These are phyloP conservation scores for Perdita meconis DNA, from an alignment of 2,888 invertebrate genomes.

Conservation along the genomic window DNA sequence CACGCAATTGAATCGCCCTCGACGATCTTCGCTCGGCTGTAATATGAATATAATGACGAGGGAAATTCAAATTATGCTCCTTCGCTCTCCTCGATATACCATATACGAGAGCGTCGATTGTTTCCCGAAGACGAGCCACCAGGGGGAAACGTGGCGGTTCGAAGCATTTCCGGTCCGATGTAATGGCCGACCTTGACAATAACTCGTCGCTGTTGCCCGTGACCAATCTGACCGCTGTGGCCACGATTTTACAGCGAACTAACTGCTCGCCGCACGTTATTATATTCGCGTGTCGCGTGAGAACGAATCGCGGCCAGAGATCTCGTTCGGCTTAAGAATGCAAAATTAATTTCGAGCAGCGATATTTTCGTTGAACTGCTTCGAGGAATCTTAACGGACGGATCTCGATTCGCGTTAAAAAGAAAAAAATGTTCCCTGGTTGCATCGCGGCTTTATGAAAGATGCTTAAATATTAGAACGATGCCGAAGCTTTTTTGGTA, in stretches of 20 bases:
- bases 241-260: constrained; percentile 7
- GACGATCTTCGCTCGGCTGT: not conserved
- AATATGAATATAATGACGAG: constrained; percentile 34
- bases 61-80: constrained; percentile 32
- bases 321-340: not conserved
- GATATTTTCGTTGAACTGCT: not conserved
- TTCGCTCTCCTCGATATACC: constrained; percentile 29
- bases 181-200: constrained; percentile 60
- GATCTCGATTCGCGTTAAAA: too few relatives aligned
- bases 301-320: not conserved
- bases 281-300: constrained; percentile 3
- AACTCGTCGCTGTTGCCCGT: constrained; percentile 34
- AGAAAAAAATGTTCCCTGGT: too few relatives aligned
- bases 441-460: too few relatives aligned
- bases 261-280: not conserved
- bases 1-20: constrained; percentile 1
- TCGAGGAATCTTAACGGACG: too few relatives aligned
- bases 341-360: not conserved
- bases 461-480: too few relatives aligned
- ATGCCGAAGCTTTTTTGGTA: too few relatives aligned
- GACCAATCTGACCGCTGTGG: constrained; percentile 22
- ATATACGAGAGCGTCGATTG: constrained; percentile 51
- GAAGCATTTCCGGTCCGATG: constrained; percentile 68
- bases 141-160: constrained; percentile 49
- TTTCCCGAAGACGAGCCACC: constrained; percentile 51